Base-by-base conservation (phyloP, 1,140 invertebrate genomes). In the Zelostemma sp. region DNA sequence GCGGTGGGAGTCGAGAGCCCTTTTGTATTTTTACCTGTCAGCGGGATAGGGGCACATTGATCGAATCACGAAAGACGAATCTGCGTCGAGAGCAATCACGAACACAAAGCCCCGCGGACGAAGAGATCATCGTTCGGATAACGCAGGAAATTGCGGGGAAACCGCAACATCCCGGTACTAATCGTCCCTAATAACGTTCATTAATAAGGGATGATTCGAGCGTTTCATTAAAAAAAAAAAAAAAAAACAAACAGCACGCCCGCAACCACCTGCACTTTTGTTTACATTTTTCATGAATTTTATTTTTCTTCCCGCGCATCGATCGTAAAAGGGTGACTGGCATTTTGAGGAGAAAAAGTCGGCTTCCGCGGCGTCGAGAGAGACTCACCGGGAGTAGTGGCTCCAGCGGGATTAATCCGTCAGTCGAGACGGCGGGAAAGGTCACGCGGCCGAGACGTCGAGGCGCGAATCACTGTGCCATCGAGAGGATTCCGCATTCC, bases 341-440 rank as follows among this genome's bases (percentile, higher is more conserved):
- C n/a, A n/a, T n/a, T n/a, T n/a, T n/a, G n/a, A n/a, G n/a, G n/a
- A n/a, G n/a, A n/a, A n/a, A n/a, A n/a, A n/a, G n/a, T n/a, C n/a
- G n/a, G n/a, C n/a, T n/a, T n/a, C n/a, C n/a, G n/a, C n/a, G n/a
- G n/a, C n/a, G n/a, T n/a, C n/a, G n/a, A n/a, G n/a, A n/a, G n/a
- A 46, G 49, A 80, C 79, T 81, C 78, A 81, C 80, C 79, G 69
- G 68, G 67, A 83, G 75, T 81, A 81, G 78, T 81, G 79, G 78
- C 77, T 82, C 78, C 78, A 51, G 33, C 28, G 41, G 14, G 45
- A 70, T 58, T 71, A 74, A 71, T 74, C 67, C 72, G 63, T 68
- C 65, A 68, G 60, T 49, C 53, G 53, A 49, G 60, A 57, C 49
- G 54, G 12, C 46, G 49, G 38, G 31, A 58, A 63, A 61, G 53